A percentile compares a stretch with the other conserved stretches of the same genome.
Conservation (phyloP, 2,888 invertebrate genomes). For the Taenaris catops region DNA sequence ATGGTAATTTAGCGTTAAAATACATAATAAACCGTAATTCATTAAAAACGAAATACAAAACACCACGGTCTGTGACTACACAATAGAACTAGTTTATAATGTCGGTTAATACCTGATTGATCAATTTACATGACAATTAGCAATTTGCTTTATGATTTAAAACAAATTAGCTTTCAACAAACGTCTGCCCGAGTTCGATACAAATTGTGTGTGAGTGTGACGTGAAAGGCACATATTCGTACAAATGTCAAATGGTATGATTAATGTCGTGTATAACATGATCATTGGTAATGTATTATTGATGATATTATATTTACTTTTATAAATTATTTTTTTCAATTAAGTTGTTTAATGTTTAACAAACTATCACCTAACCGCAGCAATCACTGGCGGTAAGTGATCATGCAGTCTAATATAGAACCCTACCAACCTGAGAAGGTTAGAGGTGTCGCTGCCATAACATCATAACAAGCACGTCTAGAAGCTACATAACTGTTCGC, state of each 20-base stretch:
- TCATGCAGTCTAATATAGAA: no score
- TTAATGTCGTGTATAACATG: not conserved
- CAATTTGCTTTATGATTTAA: conserved; percentile 56
- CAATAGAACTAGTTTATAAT: conserved; percentile 39
- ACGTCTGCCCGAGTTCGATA: conserved; percentile 35
- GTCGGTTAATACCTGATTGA: conserved; percentile 55
- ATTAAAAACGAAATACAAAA: conserved; percentile 18
- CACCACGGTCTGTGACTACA: conserved; percentile 13
- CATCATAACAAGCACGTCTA: no score
- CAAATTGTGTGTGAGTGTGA: conserved; percentile 8
- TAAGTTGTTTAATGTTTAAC: no score
- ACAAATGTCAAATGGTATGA: not conserved
- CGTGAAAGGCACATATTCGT: not conserved
- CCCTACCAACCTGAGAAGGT: no score
- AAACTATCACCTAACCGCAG: no score
- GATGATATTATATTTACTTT: no score
- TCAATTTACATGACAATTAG: conserved; percentile 74
- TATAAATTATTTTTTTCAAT: no score
- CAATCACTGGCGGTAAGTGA: no score
- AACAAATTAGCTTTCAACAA: conserved; percentile 60
- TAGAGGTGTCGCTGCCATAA: no score
- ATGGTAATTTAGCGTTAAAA: conserved; percentile 15
- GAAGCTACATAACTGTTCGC: no score
- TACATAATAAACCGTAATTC: conserved; percentile 15
- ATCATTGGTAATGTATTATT: no score